Conservation (phyloP, 2,888 invertebrate genomes). For the Chrysolina oricalcia region DNA sequence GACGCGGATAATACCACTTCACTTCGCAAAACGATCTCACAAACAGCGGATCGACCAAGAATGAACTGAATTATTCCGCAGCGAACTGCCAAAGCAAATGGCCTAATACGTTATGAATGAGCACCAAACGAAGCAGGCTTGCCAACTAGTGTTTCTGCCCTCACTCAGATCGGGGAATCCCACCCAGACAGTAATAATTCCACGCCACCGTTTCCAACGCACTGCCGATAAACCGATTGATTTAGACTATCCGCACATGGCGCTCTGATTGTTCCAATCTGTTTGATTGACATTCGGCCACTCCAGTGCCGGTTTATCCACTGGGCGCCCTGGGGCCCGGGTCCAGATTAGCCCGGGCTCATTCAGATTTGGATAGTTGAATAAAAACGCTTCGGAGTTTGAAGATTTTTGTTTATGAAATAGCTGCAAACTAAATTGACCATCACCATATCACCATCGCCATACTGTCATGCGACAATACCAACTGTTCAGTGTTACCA, state of each 20-base stretch:
- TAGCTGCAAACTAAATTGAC: too few species aligned
- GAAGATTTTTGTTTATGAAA: too few species aligned
- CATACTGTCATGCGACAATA: too few species aligned
- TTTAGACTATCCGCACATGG: slow-evolving; percentile 41
- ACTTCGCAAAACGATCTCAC: neutral
- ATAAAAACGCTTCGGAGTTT: too few species aligned
- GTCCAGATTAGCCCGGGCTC: too few species aligned
- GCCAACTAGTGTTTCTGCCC: slow-evolving; percentile 9
- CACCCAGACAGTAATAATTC: slow-evolving; percentile 19
- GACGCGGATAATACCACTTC: neutral
- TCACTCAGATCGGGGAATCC: slow-evolving; percentile 14
- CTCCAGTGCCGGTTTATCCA: too few species aligned
- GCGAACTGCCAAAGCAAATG: slow-evolving; percentile 17
- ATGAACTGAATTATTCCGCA: slow-evolving; percentile 15
- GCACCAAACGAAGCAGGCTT: slow-evolving; percentile 9
- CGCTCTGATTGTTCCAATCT: slow-evolving; percentile 34
- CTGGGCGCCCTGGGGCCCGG: too few species aligned
- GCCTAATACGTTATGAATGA: slow-evolving; percentile 19
- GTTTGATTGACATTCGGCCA: slow-evolving; percentile 22
- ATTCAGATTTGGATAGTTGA: too few species aligned
- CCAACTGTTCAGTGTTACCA: too few species aligned
- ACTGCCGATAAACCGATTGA: slow-evolving; percentile 44
- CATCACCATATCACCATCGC: too few species aligned
- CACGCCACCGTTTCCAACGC: slow-evolving; percentile 25
- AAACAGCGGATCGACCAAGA: neutral